Evolutionary conservation across 2,113 vertebrate species (phyloP), one percentile per base, ranked within the genome.

Genomic region (Trogon melanurus): DNA sequence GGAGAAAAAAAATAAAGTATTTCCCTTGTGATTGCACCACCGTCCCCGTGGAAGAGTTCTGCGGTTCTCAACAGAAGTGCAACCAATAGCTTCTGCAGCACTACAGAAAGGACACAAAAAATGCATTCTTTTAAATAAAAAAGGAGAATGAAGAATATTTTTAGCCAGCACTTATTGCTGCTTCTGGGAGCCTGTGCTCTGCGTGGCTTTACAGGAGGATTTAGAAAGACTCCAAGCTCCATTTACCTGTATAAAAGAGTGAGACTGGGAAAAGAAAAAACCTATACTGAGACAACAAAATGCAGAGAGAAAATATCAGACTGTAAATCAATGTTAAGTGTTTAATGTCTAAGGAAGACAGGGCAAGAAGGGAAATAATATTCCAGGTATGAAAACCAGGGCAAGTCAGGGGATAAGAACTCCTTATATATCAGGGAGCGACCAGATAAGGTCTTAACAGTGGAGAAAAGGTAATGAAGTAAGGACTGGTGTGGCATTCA

Each of bases 1-100:
- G 14, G 74, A 96, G 54, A 79, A 88, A 89, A 81, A 96, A 91
- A 96, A 85, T 58, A 29, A 94, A 93, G 51, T 41, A 34, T 65
- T 61, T 91, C 57, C 60, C 54, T 60, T 51, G 36, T 84, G 69
- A 53, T 36, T 81, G 36, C 80, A 87, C 22, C 88, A 67, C 54
- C 85, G 78, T 74, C 70, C 25, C 10, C 34, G n/a, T 56, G 51
- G 44, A 79, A 81, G 11, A 29, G 61, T 69, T 54, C 47, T 62
- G 60, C 30, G 16, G 9, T 76, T 79, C 72, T 79, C 79, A 88
- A 75, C 21, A 89, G 34, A 94, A 75, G 61, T 10, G 36, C 44
- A 91, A 86, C 19, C 21, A 69, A 67, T 1, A 3, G 30, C 34
- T 32, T 67, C 74, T 89, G 60, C 25, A 87, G 53, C 34, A 51